Base-by-base conservation (phyloP, 2,888 invertebrate species). In the Lasioglossum calceatum region DNA sequence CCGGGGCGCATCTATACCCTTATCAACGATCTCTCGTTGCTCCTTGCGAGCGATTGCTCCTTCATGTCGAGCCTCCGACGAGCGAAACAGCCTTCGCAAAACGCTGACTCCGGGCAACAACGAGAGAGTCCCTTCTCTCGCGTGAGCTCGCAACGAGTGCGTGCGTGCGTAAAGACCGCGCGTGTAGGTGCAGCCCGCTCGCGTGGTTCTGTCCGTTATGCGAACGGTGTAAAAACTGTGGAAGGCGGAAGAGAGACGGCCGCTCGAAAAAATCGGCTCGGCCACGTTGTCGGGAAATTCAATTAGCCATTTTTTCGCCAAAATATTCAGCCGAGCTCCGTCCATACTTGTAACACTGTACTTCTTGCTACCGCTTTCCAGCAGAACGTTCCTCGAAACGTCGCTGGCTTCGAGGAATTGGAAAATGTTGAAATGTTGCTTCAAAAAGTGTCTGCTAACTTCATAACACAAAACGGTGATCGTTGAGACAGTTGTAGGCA, bases 1-100 rank as follows among this genome's bases (percentile, higher is more conserved):
- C 88, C 85, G 81, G 87, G 89, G 88, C 91, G 90, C 90, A 91
- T 91, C 90, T 88, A 91, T 85, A 84, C 87, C 86, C 80, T 91
- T 91, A 91, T 91, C 91, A 84, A 80, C 78, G 87, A 91, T 91
- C 91, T 82, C 88, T 86, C 76, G 89, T 88, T 89, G 91, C 91
- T 91, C 85, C 89, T 91, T 91, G 79, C 81, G 73, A 91, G 84
- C 90, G 89, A 89, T 87, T 85, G 85, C 90, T 89, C 77, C 91
- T 89, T 87, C 85, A 79, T 76, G 67, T 77, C 74, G 83, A 75
- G 82, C 88, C 91, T 88, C 81, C 88, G 88, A 89, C 79, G 76
- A 88, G 82, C 58, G 67, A 47, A 85, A 82, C 88, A 83, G 78
- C 67, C 87, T 58, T 58, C 58, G 58, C 58, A 8, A 58, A 73